A percentile compares a stretch with the other conserved stretches of the same genome.
These are phyloP conservation scores for Bergia puertoricense DNA, from an alignment of 92 coral and sea anemone species.

Conservation along the genomic window DNA sequence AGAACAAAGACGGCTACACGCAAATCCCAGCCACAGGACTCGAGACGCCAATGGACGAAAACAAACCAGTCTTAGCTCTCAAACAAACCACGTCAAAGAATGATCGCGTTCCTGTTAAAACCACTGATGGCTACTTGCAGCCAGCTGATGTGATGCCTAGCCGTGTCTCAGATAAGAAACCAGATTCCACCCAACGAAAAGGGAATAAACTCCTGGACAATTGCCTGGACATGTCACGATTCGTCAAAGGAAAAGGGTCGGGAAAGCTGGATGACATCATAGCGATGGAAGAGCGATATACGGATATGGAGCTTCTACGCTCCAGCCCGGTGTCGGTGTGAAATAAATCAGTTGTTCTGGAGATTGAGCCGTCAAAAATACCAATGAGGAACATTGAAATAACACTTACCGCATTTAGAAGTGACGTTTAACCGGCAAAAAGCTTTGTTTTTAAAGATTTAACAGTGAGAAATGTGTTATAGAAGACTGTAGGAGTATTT, in stretches of 20 bases:
- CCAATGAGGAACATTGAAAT: neutral
- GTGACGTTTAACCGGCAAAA: neutral
- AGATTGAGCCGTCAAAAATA: neutral
- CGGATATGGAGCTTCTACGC: constrained; percentile 29
- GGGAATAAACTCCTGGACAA: neutral
- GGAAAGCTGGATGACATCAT: constrained; percentile 18
- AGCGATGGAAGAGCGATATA: constrained; percentile 36
- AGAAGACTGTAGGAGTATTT: too few relatives aligned
- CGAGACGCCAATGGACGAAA: neutral
- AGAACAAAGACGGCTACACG: constrained; percentile 35
- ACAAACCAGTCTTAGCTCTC: neutral
- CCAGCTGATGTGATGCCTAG: neutral
- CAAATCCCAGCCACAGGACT: constrained; percentile 4
- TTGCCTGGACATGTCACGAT: neutral
- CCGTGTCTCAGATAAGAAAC: neutral
- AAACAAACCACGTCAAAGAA: neutral
- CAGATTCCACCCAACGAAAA: neutral
- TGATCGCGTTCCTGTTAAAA: neutral
- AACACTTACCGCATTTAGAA: neutral
- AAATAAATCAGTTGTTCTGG: neutral
- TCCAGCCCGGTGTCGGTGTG: constrained; percentile 23
- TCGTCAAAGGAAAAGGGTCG: constrained; percentile 3
- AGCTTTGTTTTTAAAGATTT: neutral
- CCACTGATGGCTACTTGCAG: constrained; percentile 15
- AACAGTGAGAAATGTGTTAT: neutral